These are phyloP conservation scores for Druceiella hillmani DNA, from an alignment of 2,888 invertebrate species.

Conservation along the genomic window DNA sequence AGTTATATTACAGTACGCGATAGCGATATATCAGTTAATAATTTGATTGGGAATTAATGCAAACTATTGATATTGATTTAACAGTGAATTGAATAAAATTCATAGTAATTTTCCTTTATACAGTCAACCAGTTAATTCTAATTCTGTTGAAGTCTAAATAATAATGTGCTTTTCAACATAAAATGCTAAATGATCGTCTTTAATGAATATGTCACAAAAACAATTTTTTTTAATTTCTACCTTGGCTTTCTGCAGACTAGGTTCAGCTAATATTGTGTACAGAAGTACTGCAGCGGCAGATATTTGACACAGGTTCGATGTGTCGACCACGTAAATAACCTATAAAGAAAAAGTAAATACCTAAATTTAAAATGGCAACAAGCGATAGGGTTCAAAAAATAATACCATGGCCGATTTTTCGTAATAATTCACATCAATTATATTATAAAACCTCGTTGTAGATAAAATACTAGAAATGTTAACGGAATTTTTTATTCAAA, in stretches of 20 bases:
- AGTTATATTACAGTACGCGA: too few relatives aligned
- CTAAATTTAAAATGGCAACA: background rate
- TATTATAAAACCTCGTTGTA: background rate
- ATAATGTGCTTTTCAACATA: background rate
- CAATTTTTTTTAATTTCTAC: conserved; percentile 33
- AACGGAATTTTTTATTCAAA: conserved; percentile 7
- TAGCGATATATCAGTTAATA: too few relatives aligned
- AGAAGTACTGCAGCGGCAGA: conserved; percentile 77
- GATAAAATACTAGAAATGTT: background rate
- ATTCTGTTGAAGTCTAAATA: background rate
- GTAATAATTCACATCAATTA: background rate
- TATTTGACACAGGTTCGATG: conserved; percentile 81
- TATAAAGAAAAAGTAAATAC: conserved; percentile 27
- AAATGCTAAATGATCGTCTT: background rate
- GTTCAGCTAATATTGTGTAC: conserved; percentile 72
- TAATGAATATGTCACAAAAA: background rate
- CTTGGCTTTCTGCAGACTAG: conserved; percentile 59
- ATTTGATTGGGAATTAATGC: too few relatives aligned
- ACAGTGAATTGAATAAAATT: too few relatives aligned
- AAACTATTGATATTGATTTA: too few relatives aligned
- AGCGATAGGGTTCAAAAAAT: background rate
- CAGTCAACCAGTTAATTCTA: background rate
- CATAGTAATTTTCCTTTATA: too few relatives aligned
- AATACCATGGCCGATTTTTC: background rate
- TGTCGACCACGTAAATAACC: conserved; percentile 77